phyloP scores from a whole-genome alignment of 1,140 invertebrate species.

The Anoplolepis gracilipes region DNA sequence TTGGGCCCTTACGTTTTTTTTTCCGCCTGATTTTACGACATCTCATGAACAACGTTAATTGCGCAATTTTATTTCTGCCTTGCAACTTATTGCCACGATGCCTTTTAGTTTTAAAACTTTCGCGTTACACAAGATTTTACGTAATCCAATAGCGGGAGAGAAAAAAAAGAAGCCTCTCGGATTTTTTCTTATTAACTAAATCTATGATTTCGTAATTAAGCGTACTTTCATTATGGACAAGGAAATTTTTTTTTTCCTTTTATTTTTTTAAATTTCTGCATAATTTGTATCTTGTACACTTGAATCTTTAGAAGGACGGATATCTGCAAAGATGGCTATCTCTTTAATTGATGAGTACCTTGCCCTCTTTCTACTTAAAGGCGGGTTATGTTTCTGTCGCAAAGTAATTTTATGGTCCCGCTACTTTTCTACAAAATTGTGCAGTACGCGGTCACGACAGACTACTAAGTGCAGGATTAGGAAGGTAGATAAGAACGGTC shows the following conservation, averaged over 20 bases:
- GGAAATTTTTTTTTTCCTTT: not conserved
- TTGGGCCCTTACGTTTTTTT: constrained; percentile 16
- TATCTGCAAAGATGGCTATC: constrained; percentile 34
- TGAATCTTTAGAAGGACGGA: not conserved
- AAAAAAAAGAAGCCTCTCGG: not conserved
- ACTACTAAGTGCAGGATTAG: constrained; percentile 52
- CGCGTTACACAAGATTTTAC: not conserved
- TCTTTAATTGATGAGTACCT: constrained; percentile 46
- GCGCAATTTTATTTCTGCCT: not conserved
- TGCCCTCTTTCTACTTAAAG: constrained; percentile 26
- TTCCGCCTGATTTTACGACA: not conserved
- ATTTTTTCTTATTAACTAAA: not conserved
- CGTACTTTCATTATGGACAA: not conserved
- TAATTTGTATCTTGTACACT: not conserved
- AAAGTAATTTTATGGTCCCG: constrained; percentile 45
- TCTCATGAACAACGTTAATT: constrained; percentile 19
- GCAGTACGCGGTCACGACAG: constrained; percentile 45
- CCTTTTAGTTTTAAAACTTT: not conserved
- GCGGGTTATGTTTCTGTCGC: constrained; percentile 45
- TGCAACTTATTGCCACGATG: not conserved
- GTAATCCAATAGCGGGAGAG: not conserved
- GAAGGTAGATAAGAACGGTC: constrained; percentile 47
- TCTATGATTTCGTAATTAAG: not conserved
- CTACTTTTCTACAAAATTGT: constrained; percentile 49
- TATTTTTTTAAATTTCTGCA: not conserved